Percentiles rank a stretch among this genome's conserved stretches.
Evolutionary conservation across 2,797 vertebrate genomes (phyloP).

Genomic region (Odontamblyopus rebecca): DNA sequence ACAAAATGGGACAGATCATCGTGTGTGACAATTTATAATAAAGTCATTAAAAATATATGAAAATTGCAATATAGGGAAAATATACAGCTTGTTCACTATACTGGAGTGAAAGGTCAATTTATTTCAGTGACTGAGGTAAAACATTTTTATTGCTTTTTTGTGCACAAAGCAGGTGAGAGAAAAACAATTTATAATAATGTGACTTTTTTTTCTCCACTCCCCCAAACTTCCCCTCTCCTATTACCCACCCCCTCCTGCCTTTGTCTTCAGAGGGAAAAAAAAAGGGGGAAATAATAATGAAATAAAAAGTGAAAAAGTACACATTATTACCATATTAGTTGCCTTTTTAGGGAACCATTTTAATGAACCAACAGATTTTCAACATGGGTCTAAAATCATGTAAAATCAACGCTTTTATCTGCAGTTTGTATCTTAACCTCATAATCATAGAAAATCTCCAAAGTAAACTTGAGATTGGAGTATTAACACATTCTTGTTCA

Average conservation of each 20-base stretch:
- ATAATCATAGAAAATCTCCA: background rate
- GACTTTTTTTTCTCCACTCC: no score
- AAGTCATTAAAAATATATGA: background rate
- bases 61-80: background rate
- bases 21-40: background rate
- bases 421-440: background rate
- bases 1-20: background rate
- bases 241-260: no score
- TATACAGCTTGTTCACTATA: background rate
- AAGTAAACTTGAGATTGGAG: background rate
- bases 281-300: no score
- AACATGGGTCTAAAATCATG: background rate
- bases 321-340: background rate
- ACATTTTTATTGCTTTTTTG: background rate
- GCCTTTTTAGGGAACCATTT: background rate
- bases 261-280: no score
- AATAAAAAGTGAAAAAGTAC: background rate
- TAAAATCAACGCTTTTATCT: background rate
- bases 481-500: background rate
- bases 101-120: background rate
- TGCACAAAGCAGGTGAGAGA: no score
- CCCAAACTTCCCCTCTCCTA: no score
- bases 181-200: no score
- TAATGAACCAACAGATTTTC: background rate
- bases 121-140: background rate